phyloP scores from a whole-genome alignment of 2,797 vertebrate species.

The Peromyscus melanophrys region DNA sequence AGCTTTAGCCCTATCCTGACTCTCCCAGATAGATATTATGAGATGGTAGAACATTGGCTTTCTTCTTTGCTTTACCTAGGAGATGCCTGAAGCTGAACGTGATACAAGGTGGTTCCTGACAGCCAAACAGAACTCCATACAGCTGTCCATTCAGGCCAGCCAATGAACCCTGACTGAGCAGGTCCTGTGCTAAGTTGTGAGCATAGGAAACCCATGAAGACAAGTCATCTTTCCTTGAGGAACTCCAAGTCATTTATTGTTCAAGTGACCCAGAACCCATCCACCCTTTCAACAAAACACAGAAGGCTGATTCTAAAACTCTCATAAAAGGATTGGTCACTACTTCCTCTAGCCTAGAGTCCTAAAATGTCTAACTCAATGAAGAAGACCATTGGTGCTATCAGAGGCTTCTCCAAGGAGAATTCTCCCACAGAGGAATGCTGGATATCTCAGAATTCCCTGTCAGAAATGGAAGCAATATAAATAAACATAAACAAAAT shows the following conservation, averaged over 20 bases:
- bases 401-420: conserved; percentile 52
- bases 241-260: conserved; percentile 14
- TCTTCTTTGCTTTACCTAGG: background rate
- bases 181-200: background rate
- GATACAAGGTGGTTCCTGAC: background rate
- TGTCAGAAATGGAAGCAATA: conserved; percentile 75
- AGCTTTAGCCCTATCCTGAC: background rate
- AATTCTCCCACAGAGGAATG: conserved; percentile 54
- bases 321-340: conserved; percentile 52
- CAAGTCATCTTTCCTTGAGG: background rate
- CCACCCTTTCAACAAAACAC: background rate
- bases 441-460: conserved; percentile 71
- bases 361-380: conserved; percentile 62
- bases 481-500: conserved; percentile 83
- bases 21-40: background rate
- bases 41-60: background rate
- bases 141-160: background rate
- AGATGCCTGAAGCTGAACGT: background rate
- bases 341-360: conserved; percentile 37
- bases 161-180: background rate
- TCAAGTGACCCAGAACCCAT: background rate
- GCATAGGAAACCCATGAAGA: background rate
- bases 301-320: background rate
- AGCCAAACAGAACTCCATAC: background rate
- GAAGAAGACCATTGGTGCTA: conserved; percentile 51